Conservation (phyloP, 2,113 vertebrate genomes). For the Sander vitreus region DNA sequence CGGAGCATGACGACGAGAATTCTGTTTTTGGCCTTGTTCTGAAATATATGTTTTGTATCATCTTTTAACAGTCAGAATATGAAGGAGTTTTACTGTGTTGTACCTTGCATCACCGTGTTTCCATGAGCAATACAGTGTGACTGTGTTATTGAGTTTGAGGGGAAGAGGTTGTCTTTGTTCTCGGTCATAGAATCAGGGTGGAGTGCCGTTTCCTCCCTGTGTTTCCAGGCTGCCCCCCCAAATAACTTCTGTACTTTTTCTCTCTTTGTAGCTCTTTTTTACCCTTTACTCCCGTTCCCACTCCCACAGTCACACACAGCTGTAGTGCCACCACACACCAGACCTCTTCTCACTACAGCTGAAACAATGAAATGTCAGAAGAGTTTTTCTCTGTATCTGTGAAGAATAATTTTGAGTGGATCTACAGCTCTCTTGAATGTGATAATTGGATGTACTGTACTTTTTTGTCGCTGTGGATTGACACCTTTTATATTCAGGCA, state of each 20-base stretch:
- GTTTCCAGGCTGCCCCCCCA: conserved; percentile 71
- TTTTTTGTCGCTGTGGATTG: not conserved
- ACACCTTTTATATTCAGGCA: conserved; percentile 5
- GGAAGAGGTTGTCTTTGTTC: conserved; percentile 80
- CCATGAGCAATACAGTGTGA: conserved; percentile 48
- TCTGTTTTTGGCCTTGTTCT: conserved; percentile 10
- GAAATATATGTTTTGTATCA: not conserved
- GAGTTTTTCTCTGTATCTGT: conserved; percentile 28
- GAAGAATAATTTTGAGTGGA: conserved; percentile 40
- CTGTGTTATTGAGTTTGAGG: conserved; percentile 65
- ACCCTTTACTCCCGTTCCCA: conserved; percentile 51
- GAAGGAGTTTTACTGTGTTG: conserved; percentile 11
- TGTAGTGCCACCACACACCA: conserved; percentile 54
- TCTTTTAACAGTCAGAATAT: conserved; percentile 10
- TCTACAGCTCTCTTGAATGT: conserved; percentile 20
- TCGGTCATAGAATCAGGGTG: conserved; percentile 79
- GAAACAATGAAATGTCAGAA: conserved; percentile 33
- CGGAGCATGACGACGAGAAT: conserved; percentile 6
- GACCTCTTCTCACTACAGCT: conserved; percentile 52
- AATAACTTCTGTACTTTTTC: conserved; percentile 62
- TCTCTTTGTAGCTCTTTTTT: conserved; percentile 55
- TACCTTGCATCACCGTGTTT: conserved; percentile 19
- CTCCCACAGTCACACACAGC: conserved; percentile 51
- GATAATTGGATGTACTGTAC: conserved; percentile 32
- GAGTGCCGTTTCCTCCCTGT: conserved; percentile 83